Percentiles rank a stretch among this genome's conserved stretches.
These are phyloP conservation scores for Thymelicus sylvestris DNA, from an alignment of 2,888 invertebrate species.

Conservation along the genomic window DNA sequence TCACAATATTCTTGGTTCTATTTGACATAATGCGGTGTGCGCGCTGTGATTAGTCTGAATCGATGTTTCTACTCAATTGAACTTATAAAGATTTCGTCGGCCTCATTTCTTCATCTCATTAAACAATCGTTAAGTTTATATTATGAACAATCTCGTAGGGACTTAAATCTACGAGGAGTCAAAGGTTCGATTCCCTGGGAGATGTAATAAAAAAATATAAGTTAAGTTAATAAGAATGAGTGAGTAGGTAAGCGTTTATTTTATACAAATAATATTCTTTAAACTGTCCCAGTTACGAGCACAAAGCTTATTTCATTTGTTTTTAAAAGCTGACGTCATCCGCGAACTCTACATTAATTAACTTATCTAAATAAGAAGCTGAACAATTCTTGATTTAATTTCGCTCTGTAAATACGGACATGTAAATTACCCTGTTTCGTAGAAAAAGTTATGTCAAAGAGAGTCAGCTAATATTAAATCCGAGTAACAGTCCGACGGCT, in stretches of 20 bases:
- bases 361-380: constrained; percentile 30
- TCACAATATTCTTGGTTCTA: constrained; percentile 38
- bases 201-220: too few relatives aligned
- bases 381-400: constrained; percentile 37
- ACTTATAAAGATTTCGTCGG: constrained; percentile 72
- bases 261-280: not conserved
- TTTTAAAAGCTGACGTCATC: constrained; percentile 26
- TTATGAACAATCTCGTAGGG: too few relatives aligned
- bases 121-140: constrained; percentile 47
- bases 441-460: constrained; percentile 39
- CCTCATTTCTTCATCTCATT: constrained; percentile 76
- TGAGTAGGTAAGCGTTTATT: too few relatives aligned
- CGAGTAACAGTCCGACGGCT: constrained; percentile 54
- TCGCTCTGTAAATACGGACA: constrained; percentile 32
- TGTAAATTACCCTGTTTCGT: constrained; percentile 41
- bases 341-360: constrained; percentile 29
- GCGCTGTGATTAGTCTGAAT: constrained; percentile 73
- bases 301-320: constrained; percentile 11
- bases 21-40: constrained; percentile 54
- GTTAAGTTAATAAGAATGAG: too few relatives aligned
- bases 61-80: constrained; percentile 81
- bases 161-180: too few relatives aligned
- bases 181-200: not conserved
- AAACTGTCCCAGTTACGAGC: constrained; percentile 7
- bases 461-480: constrained; percentile 56